These are phyloP conservation scores for Nemopilema nomurai DNA, from an alignment of 30 jellyfish, hydroid and myxozoan genomes.

Conservation along the genomic window DNA sequence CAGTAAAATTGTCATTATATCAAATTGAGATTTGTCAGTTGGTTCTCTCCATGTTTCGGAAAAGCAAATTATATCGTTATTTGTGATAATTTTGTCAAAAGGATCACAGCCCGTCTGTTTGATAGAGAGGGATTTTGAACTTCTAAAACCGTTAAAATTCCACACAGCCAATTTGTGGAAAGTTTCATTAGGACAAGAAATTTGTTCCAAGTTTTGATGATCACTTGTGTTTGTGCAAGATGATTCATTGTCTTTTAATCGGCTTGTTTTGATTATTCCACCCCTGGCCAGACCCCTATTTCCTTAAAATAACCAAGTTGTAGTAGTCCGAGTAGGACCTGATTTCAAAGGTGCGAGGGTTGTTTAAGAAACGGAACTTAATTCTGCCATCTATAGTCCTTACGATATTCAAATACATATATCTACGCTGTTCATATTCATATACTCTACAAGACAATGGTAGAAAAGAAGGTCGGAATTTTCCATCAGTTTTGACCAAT, in stretches of 20 bases:
- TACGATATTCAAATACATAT: constrained; percentile 7
- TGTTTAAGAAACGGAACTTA: background rate
- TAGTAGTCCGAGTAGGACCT: constrained; percentile 13
- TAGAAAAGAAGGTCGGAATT: too few species aligned
- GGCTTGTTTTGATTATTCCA: background rate
- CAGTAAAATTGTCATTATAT: constrained; percentile 11
- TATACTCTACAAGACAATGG: too few species aligned
- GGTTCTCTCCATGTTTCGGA: constrained; percentile 53
- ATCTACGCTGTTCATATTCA: too few species aligned
- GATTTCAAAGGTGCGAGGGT: constrained; percentile 21
- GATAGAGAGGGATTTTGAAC: background rate
- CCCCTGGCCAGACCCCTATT: constrained; percentile 28
- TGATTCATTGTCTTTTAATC: background rate
- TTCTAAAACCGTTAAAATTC: constrained; percentile 30
- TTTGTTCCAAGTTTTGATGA: background rate
- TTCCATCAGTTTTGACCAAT: too few species aligned
- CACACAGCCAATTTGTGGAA: background rate
- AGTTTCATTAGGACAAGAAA: background rate
- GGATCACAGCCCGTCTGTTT: constrained; percentile 13
- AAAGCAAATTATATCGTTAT: constrained; percentile 31
- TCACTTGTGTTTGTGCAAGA: background rate
- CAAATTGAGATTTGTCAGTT: background rate
- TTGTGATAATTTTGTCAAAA: background rate
- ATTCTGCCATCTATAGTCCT: constrained; percentile 41
- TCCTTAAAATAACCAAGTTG: background rate